Evolutionary conservation across 2,797 vertebrate species (phyloP), one percentile per base, ranked within the genome.

Genomic region (Anabas testudineus): DNA sequence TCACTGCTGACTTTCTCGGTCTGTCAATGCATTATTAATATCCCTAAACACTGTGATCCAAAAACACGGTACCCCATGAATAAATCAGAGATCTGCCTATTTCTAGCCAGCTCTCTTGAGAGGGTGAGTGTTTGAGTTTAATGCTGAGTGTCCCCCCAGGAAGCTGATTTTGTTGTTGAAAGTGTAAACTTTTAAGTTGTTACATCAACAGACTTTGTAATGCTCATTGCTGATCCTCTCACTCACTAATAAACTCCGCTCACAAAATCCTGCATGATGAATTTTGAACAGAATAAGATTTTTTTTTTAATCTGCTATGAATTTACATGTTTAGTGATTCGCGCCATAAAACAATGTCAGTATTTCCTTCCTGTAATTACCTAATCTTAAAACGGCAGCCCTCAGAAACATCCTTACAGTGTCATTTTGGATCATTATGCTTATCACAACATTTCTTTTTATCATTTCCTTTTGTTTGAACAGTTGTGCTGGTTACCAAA

Each of bases 1-100:
- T 64, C 67, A 32, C 52, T 49, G 52, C 68, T 21, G 74, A 79
- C 55, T 80, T 71, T 67, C 71, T 70, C 43, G 0, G 53, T 55
- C 16, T 16, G 39, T 18, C 15, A 34, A 72, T 89, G n/a, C 84
- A 93, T 88, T 86, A 86, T 91, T 90, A 76, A 91, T 87, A 65
- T 21, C 16, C 55, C 71, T 91, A 90, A 92, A 91, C 87, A 88
- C 79, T 65, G 47, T 64, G 79, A 87, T 88, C 78, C 71, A 76
- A 85, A 84, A 79, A 76, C 81, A 82, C 74, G 80, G 76, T 78
- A 69, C 45, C 59, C 74, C 65, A 88, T 92, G 62, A 92, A 92
- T 92, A 88, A 91, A 89, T 81, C 67, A 90, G 67, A 90, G 67
- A 58, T 67, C 51, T 67, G 75, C 75, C 59, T 46, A 55, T 72